phyloP scores from a whole-genome alignment of 2,113 vertebrate genomes.

The Cichladusa arquata region DNA sequence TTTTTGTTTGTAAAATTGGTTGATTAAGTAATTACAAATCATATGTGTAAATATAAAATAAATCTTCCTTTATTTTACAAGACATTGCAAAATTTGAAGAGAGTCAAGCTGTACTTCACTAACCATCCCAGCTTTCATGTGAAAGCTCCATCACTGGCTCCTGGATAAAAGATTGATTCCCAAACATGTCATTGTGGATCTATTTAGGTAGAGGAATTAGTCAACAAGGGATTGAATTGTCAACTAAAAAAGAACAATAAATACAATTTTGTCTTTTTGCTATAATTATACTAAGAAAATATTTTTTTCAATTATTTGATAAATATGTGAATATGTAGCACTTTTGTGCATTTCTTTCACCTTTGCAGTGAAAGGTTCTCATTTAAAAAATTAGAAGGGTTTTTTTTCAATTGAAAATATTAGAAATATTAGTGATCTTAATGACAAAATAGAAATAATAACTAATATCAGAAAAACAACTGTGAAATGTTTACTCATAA shows the following conservation, averaged over 20 bases:
- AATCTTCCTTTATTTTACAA: not conserved
- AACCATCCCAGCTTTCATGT: not conserved
- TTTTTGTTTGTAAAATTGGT: not conserved
- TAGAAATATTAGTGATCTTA: not conserved
- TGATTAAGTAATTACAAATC: not conserved
- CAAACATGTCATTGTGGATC: not conserved
- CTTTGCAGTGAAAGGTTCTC: not conserved
- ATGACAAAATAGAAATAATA: not conserved
- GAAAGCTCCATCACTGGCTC: not conserved
- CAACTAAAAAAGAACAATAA: not conserved
- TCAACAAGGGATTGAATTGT: not conserved
- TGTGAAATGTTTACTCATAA: not conserved
- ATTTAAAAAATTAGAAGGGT: not conserved
- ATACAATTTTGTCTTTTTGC: not conserved
- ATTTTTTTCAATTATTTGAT: not conserved
- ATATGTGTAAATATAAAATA: not conserved
- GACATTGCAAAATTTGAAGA: not conserved
- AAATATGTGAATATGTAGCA: not conserved
- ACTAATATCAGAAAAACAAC: not conserved
- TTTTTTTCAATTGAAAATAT: not conserved
- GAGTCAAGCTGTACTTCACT: not conserved
- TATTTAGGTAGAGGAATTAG: not conserved
- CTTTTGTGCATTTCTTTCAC: not conserved
- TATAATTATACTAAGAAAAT: not conserved
- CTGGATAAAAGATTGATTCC: not conserved